These are phyloP conservation scores for Lingula anatina DNA, from an alignment of 2,888 invertebrate species.

Conservation along the genomic window DNA sequence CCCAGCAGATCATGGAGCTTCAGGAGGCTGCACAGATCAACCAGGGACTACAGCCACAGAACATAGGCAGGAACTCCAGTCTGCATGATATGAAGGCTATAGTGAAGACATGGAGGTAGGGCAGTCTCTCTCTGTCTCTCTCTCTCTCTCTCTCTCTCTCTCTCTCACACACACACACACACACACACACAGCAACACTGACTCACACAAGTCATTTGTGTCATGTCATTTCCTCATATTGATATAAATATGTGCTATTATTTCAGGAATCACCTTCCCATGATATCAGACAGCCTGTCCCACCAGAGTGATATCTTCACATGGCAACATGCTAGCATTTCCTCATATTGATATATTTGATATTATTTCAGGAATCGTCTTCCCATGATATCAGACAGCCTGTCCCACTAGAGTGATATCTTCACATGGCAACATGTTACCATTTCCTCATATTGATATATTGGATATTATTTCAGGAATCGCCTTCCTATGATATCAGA, in stretches of 20 bases:
- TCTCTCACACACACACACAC: conserved; percentile 93
- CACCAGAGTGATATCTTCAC: conserved; percentile 98
- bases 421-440: conserved; percentile 91
- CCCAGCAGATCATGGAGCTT: conserved; percentile 89
- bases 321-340: conserved; percentile 87
- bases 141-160: conserved; percentile 58
- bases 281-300: conserved; percentile 88
- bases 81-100: conserved; percentile 98
- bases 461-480: no score
- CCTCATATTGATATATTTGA: no score
- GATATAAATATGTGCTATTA: no score
- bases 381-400: no score
- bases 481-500: conserved; percentile 92
- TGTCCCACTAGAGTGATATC: conserved; percentile 97
- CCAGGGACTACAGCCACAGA: conserved; percentile 61
- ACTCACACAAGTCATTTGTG: no score
- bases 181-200: no score
- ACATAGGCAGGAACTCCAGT: conserved; percentile 58
- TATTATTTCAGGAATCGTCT: no score
- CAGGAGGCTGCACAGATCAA: conserved; percentile 84
- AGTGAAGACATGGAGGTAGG: conserved; percentile 89
- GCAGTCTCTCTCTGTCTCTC: not conserved
- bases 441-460: no score
- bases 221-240: no score
- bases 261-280: no score